phyloP scores from a whole-genome alignment of 2,888 invertebrate genomes.

The Idaea biselata region DNA sequence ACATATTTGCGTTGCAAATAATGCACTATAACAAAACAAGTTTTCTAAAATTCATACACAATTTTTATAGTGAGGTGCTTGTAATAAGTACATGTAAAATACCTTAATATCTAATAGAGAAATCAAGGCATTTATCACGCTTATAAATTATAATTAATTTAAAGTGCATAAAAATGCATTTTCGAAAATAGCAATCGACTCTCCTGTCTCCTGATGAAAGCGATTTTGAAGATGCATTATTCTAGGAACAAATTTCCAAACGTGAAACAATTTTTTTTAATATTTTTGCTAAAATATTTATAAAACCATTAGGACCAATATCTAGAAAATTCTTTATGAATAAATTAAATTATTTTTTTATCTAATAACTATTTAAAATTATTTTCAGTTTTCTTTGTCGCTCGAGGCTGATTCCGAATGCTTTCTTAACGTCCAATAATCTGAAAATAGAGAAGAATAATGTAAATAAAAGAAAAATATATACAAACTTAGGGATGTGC shows the following conservation, averaged over 20 bases:
- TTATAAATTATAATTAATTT: too few species aligned
- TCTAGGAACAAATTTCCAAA: too few species aligned
- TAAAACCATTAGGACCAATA: not conserved
- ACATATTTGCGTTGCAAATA: slow-evolving; percentile 16
- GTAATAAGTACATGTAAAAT: not conserved
- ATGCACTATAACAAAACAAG: not conserved
- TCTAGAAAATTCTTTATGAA: not conserved
- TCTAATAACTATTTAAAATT: not conserved
- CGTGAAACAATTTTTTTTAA: too few species aligned
- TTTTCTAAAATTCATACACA: slow-evolving; percentile 3
- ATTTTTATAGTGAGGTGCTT: not conserved
- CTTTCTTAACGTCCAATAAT: slow-evolving; percentile 78
- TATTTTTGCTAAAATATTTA: not conserved
- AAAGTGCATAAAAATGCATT: too few species aligned
- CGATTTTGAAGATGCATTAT: too few species aligned
- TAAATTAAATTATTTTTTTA: not conserved
- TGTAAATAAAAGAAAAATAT: not conserved
- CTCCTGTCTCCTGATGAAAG: too few species aligned
- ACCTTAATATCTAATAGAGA: too few species aligned
- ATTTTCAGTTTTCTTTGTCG: slow-evolving; percentile 70
- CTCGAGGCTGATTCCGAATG: slow-evolving; percentile 64
- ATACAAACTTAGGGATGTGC: too few species aligned
- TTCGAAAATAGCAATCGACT: too few species aligned
- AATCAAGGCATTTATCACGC: too few species aligned
- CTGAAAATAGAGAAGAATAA: slow-evolving; percentile 58